Percentiles rank a stretch among this genome's conserved stretches.
phyloP scores from a whole-genome alignment of 1,140 invertebrate genomes.

The Bombyx mandarina region DNA sequence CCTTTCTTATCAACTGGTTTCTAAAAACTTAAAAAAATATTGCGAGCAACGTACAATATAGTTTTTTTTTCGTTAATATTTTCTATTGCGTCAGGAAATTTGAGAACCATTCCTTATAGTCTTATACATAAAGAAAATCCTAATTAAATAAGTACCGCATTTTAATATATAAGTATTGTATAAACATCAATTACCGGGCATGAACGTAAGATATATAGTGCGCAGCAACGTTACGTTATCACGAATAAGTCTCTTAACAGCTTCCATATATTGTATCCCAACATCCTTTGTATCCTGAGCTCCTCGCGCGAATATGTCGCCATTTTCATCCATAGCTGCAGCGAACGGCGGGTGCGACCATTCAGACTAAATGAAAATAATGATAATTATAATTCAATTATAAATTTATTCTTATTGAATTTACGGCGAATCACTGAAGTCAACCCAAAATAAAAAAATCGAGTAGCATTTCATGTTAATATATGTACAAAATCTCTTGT shows the following conservation, averaged over 20 bases:
- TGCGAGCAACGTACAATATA: too few relatives aligned
- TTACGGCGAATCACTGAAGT: too few relatives aligned
- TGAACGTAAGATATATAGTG: constrained; percentile 83
- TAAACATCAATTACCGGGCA: constrained; percentile 76
- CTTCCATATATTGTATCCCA: constrained; percentile 84
- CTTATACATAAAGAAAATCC: not conserved
- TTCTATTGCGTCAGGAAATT: too few relatives aligned
- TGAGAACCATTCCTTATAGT: too few relatives aligned
- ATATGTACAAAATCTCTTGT: too few relatives aligned
- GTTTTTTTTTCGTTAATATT: too few relatives aligned
- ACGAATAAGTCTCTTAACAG: constrained; percentile 76
- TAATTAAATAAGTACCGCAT: not conserved
- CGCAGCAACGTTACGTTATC: constrained; percentile 72
- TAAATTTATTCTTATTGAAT: too few relatives aligned
- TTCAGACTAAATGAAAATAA: constrained; percentile 53
- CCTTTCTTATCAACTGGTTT: too few relatives aligned
- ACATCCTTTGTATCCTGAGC: constrained; percentile 88
- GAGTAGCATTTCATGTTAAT: too few relatives aligned
- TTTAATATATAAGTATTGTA: not conserved
- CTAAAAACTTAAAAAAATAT: too few relatives aligned
- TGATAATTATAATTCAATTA: too few relatives aligned
- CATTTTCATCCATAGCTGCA: constrained; percentile 80
- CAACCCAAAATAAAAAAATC: too few relatives aligned
- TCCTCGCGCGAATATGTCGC: constrained; percentile 85
- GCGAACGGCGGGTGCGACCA: constrained; percentile 87